Conservation (phyloP, 2,797 vertebrate species). For the Brachyrhaphis roseni region DNA sequence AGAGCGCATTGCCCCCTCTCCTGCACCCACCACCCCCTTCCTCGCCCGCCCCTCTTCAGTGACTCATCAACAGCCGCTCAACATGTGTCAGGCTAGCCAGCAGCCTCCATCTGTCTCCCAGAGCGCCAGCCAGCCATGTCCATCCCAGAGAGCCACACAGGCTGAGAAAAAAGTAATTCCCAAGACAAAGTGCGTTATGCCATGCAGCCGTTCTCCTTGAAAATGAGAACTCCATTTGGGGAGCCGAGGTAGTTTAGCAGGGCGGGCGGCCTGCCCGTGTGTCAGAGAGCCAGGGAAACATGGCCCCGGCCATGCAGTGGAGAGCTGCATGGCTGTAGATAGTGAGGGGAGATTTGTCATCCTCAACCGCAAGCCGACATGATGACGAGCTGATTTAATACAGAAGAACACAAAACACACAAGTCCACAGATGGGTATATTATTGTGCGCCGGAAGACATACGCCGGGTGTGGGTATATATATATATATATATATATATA, state of each 20-base stretch:
- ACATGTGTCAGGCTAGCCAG: conserved; percentile 78
- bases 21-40: conserved; percentile 42
- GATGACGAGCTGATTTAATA: conserved; percentile 43
- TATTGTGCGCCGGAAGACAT: background rate
- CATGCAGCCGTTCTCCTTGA: conserved; percentile 73
- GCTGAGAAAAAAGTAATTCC: conserved; percentile 77
- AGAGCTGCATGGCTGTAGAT: conserved; percentile 64
- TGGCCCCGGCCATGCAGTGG: conserved; percentile 38
- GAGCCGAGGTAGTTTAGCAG: conserved; percentile 69
- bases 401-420: conserved; percentile 35
- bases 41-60: conserved; percentile 66
- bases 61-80: conserved; percentile 82
- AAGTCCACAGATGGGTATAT: conserved; percentile 17
- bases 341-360: conserved; percentile 69
- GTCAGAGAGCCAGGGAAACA: conserved; percentile 67
- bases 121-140: conserved; percentile 75
- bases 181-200: conserved; percentile 81
- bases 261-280: conserved; percentile 49
- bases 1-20: conserved; percentile 57
- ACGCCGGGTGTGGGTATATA: background rate
- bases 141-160: conserved; percentile 69
- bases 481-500: too few species aligned
- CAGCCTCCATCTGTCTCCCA: conserved; percentile 80
- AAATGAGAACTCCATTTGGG: conserved; percentile 81
- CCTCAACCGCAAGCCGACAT: conserved; percentile 60